Conservation (phyloP, 2,113 vertebrate genomes). For the Pogonocichla stellata region DNA sequence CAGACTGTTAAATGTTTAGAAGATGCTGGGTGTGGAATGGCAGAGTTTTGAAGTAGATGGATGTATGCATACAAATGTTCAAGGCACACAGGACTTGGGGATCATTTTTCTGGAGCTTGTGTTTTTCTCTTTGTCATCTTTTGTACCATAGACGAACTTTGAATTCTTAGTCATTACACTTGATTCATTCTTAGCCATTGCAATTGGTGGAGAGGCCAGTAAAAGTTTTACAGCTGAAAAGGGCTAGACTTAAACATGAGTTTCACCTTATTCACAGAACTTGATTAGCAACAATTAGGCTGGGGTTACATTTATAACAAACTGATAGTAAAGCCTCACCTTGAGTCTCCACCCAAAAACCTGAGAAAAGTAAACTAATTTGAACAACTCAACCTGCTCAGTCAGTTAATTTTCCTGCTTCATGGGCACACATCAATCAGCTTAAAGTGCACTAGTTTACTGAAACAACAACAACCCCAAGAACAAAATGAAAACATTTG, state of each 20-base stretch:
- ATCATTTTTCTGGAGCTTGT: neutral
- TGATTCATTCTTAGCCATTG: neutral
- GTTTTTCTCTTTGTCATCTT: neutral
- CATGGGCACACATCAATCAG: neutral
- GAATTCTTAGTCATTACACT: neutral
- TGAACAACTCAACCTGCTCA: neutral
- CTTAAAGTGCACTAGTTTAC: neutral
- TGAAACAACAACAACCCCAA: neutral
- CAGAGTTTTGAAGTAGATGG: neutral
- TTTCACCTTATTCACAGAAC: neutral
- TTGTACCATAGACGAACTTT: neutral
- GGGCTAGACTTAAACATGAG: neutral
- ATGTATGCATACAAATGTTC: neutral
- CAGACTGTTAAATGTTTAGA: neutral
- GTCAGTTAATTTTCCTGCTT: neutral
- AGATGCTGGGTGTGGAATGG: neutral
- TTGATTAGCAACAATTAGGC: neutral
- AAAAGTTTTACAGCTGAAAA: neutral
- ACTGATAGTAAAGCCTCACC: neutral
- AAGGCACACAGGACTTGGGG: neutral
- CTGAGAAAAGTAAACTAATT: neutral
- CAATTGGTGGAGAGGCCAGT: neutral
- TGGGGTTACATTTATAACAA: neutral
- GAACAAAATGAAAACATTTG: neutral
- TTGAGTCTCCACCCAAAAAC: constrained; percentile 21